Conservation (phyloP, 2,797 vertebrate species). For the Catostomus latipinnis region DNA sequence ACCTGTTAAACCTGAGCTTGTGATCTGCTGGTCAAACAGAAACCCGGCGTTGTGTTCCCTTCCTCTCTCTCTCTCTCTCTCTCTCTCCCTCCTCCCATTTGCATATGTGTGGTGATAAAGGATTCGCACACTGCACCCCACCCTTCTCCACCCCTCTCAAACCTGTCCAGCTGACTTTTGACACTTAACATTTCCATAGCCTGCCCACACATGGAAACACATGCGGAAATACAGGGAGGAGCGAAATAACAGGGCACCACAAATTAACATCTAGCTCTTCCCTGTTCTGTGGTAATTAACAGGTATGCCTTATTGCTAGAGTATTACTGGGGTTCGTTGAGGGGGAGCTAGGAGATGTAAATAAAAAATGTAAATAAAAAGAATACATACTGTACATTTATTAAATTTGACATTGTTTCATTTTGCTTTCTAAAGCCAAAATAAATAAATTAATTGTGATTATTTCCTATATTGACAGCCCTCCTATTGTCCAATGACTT, state of each 20-base stretch:
- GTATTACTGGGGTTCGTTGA: background rate
- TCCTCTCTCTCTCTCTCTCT: slow-evolving; percentile 25
- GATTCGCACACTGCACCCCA: slow-evolving; percentile 57
- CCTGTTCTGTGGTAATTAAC: background rate
- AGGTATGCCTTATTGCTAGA: background rate
- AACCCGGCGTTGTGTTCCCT: slow-evolving; percentile 20
- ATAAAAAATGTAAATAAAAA: too few relatives aligned
- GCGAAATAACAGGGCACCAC: slow-evolving; percentile 32
- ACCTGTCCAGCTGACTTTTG: slow-evolving; percentile 70
- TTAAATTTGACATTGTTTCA: too few relatives aligned
- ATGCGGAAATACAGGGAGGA: slow-evolving; percentile 68
- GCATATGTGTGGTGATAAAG: slow-evolving; percentile 80
- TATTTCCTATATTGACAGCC: too few relatives aligned
- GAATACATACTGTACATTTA: too few relatives aligned
- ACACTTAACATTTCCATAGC: slow-evolving; percentile 82
- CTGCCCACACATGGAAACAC: too few relatives aligned
- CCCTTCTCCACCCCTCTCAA: slow-evolving; percentile 56
- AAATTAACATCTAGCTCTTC: slow-evolving; percentile 5
- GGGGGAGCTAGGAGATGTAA: too few relatives aligned
- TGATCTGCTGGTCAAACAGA: slow-evolving; percentile 43
- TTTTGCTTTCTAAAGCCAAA: too few relatives aligned
- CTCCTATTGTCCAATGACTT: too few relatives aligned
- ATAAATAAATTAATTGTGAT: too few relatives aligned
- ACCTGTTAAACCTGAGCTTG: slow-evolving; percentile 32
- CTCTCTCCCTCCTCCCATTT: slow-evolving; percentile 65